Base-by-base conservation (phyloP, 2,888 invertebrate species). In the Caenorhabditis sp. region DNA sequence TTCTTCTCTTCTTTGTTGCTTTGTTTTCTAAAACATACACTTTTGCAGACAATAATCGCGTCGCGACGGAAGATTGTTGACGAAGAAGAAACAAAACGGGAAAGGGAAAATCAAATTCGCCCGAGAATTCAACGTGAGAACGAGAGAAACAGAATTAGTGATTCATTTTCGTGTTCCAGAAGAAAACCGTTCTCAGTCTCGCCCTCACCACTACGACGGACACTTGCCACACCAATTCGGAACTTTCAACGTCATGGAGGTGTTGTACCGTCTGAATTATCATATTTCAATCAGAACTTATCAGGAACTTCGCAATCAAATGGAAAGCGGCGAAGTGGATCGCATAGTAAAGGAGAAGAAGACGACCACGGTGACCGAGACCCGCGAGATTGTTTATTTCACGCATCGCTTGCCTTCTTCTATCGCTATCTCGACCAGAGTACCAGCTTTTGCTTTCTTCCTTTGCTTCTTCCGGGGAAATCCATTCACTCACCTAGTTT, bases 331-430 rank as follows among this genome's bases (percentile, higher is more conserved):
- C 17, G 81, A 81, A 32, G 72, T 81, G 56, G 81, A 81, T 48
- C 61, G 78, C 24, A 81, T 81, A 46, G 81, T 81, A 5, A 79
- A 81, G 22, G 81, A 81, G 17, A 81, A 70, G 46, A 81, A 79
- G 41, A 81, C 81, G 37, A 81, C 81, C 39, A 81, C 81, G 53
- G 77, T 81, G 61, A 81, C 81, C 66, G 79, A 81, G 59, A 77
- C 79, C 24, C 68, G 73, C 39, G 81, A 81, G 59, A 81, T 78
- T 26, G 76, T 81, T 55, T 78, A 81, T 78, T 81, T 81, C 62
- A 77, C 68, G 61, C 71, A 66, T 63, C 77, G 77, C 77, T 77
- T 77, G 45, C 72, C 77, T 55, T 71, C 77, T 65, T 61, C 77
- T 66, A 77, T 77, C 48, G 65, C 77, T 66, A 72, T 77, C 55